Evolutionary conservation across 1,140 invertebrate species (phyloP).

Genomic region (Drosophila sulfurigaster): DNA sequence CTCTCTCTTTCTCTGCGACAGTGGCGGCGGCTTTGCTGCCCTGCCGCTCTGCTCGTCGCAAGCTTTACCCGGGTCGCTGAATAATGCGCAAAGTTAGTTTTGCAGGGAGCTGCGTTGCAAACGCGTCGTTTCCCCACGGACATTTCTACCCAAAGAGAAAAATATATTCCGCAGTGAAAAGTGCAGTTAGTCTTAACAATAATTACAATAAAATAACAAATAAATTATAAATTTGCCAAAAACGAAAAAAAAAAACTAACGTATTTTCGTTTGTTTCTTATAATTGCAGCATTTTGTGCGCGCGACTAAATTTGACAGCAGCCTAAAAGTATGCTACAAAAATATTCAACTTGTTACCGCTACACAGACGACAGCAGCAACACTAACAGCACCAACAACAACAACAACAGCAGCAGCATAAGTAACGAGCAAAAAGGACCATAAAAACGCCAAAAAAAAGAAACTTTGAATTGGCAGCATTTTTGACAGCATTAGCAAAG

Average conservation of each 20-base stretch:
- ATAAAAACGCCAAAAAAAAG: conserved; percentile 30
- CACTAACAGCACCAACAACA: conserved; percentile 27
- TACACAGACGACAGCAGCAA: conserved; percentile 38
- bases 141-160: background rate
- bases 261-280: conserved; percentile 1
- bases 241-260: conserved; percentile 1
- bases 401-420: conserved; percentile 33
- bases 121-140: conserved; percentile 58
- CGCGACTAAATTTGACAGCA: conserved; percentile 62
- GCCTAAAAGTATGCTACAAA: conserved; percentile 76
- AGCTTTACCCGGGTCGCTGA: conserved; percentile 83
- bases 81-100: conserved; percentile 83
- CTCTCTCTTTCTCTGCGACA: conserved; percentile 5
- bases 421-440: conserved; percentile 41
- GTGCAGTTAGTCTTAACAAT: conserved; percentile 15
- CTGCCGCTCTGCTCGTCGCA: conserved; percentile 43
- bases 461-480: conserved; percentile 25
- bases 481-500: conserved; percentile 36
- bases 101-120: conserved; percentile 76
- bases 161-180: conserved; percentile 21
- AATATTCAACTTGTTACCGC: conserved; percentile 66
- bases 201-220: conserved; percentile 10
- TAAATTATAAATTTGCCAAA: background rate
- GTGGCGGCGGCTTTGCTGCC: conserved; percentile 22
- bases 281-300: conserved; percentile 74